Percentiles rank a stretch among this genome's conserved stretches.
phyloP scores from a whole-genome alignment of 2,888 invertebrate species.

The Hedya salicella region DNA sequence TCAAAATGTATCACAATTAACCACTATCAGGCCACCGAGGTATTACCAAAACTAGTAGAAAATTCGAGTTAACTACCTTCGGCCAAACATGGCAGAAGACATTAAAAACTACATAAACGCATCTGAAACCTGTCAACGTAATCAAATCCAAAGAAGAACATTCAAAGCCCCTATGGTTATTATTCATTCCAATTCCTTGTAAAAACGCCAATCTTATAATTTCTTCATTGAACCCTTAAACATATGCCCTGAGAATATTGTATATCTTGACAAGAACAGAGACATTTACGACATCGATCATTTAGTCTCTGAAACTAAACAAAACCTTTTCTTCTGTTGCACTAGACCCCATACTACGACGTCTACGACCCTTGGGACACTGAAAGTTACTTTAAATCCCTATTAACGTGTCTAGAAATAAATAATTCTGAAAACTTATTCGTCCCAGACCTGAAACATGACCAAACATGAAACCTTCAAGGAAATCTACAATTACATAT shows the following conservation, averaged over 20 bases:
- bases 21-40: constrained; percentile 2
- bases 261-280: not conserved
- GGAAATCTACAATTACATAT: not conserved
- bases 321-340: not conserved
- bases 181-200: constrained; percentile 3
- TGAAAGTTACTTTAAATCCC: constrained; percentile 1
- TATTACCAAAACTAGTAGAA: not conserved
- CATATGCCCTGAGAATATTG: not conserved
- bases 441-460: not conserved
- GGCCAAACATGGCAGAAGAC: too few relatives aligned
- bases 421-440: not conserved
- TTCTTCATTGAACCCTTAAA: constrained; percentile 1
- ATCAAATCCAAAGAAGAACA: too few relatives aligned
- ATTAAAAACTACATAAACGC: too few relatives aligned
- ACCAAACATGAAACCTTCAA: not conserved
- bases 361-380: constrained; percentile 5
- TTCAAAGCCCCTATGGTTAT: too few relatives aligned
- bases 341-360: too few relatives aligned
- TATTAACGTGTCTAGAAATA: not conserved
- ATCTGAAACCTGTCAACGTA: too few relatives aligned
- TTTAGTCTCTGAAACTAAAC: not conserved
- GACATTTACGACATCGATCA: constrained; percentile 2
- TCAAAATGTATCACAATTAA: not conserved
- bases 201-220: not conserved
- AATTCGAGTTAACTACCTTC: too few relatives aligned